Base-by-base conservation (phyloP, 2,113 vertebrate species). In the Sebastes fasciatus region DNA sequence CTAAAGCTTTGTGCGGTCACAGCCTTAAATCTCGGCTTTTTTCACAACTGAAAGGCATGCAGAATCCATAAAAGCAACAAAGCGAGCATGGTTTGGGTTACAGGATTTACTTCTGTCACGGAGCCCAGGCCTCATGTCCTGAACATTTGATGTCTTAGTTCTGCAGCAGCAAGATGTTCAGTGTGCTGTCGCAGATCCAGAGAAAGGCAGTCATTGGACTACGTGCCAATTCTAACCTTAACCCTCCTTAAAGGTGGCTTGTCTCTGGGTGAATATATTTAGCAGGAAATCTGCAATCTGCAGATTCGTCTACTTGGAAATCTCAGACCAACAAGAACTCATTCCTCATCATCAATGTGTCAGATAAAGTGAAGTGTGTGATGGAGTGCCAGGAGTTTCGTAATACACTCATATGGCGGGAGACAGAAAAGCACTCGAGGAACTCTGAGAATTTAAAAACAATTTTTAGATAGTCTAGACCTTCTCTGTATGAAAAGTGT, bases 141-240 rank as follows among this genome's bases (percentile, higher is more conserved):
- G 45, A 61, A 21, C 9, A 3, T 64, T 78, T 84, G 45, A 84
- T 75, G n/a, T 62, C 26, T 78, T 74, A 10, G 54, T 70, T 67
- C 43, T 74, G 46, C 70, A 76, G 23, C 19, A 40, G 43, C 55
- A 21, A 17, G 58, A 66, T 13, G 6, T 54, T 26, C 17, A 19
- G 9, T 11, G 58, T 65, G 9, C 12, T 52, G 61, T 46, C 48
- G 12, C 63, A 19, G 51, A 46, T 46, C 60, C 58, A 60, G 54
- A 42, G 16, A 54, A 16, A 52, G 5, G 13, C 16, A 11, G 43
- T 8, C 19, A n/a, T 0, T 58, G 3, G 17, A 34, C 8, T 34
- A 9, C 4, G 7, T 19, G 13, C 11, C 54, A 26, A 6, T n/a
- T 62, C n/a, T 76, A 19, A 71, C 21, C 14, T 19, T 34, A 58